Conservation (phyloP, 2,113 vertebrate genomes). For the Colaptes auratus region DNA sequence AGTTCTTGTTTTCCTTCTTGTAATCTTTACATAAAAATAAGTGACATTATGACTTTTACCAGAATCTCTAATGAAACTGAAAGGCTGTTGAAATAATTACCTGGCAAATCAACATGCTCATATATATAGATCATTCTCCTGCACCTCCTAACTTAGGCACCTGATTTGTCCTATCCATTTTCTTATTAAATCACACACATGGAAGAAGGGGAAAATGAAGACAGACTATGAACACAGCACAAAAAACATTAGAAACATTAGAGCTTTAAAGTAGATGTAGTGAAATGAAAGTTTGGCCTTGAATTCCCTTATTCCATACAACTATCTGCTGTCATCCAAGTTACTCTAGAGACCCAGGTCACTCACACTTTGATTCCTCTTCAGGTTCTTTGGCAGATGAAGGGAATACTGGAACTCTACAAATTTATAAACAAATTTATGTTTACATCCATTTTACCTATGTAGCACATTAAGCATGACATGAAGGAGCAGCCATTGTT, state of each 20-base stretch:
- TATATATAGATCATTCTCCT: background rate
- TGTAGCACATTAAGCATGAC: background rate
- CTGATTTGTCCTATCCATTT: background rate
- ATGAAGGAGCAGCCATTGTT: background rate
- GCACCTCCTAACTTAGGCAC: background rate
- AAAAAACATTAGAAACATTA: background rate
- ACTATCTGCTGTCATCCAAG: background rate
- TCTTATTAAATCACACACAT: background rate
- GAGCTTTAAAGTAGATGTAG: background rate
- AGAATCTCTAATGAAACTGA: conserved; percentile 45
- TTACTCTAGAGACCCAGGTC: background rate
- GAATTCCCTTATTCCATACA: background rate
- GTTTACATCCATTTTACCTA: background rate
- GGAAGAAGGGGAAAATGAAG: background rate
- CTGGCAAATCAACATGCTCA: background rate
- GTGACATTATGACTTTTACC: conserved; percentile 10
- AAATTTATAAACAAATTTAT: background rate
- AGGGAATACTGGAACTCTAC: background rate
- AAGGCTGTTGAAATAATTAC: conserved; percentile 41
- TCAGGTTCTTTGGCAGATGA: background rate
- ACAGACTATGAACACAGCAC: background rate
- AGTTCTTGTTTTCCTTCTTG: conserved; percentile 31
- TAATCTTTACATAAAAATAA: conserved; percentile 46
- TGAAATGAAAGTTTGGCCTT: background rate
- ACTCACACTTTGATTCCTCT: background rate